Evolutionary conservation across 2,888 invertebrate species (phyloP).

Genomic region (Lobophora halterata): DNA sequence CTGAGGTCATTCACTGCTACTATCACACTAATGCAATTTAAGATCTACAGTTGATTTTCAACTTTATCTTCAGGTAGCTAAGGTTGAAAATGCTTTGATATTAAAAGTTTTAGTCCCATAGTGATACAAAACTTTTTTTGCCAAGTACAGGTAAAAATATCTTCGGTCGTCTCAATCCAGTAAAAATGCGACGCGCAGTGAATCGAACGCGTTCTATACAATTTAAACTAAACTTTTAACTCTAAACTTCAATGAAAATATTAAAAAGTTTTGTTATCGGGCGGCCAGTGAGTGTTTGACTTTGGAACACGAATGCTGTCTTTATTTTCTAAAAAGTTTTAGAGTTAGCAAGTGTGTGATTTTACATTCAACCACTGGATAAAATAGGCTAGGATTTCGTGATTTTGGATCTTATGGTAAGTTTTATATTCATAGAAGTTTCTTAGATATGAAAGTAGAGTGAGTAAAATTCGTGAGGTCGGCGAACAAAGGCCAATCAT

Average conservation of each 20-base stretch:
- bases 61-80: conserved; percentile 7
- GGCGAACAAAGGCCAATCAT: conserved; percentile 51
- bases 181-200: conserved; percentile 60
- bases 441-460: conserved; percentile 17
- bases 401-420: conserved; percentile 54
- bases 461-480: conserved; percentile 28
- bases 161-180: conserved; percentile 51
- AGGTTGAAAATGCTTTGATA: conserved; percentile 28
- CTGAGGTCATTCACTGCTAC: conserved; percentile 32
- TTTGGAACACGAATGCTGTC: conserved; percentile 39
- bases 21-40: conserved; percentile 58
- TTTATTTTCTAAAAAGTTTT: conserved; percentile 48
- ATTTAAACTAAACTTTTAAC: conserved; percentile 32
- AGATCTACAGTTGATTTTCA: conserved; percentile 20
- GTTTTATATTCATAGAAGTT: conserved; percentile 31
- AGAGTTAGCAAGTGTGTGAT: conserved; percentile 48
- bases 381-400: conserved; percentile 59
- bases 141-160: conserved; percentile 75
- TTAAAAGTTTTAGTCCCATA: conserved; percentile 38
- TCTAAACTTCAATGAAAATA: conserved; percentile 29
- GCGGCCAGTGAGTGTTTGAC: conserved; percentile 38
- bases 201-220: conserved; percentile 42
- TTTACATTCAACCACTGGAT: conserved; percentile 38
- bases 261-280: conserved; percentile 9
- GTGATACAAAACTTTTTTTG: conserved; percentile 62